Percentiles rank a stretch among this genome's conserved stretches.
Conservation (phyloP, 2,797 vertebrate species). For the Takifugu ocellatus region DNA sequence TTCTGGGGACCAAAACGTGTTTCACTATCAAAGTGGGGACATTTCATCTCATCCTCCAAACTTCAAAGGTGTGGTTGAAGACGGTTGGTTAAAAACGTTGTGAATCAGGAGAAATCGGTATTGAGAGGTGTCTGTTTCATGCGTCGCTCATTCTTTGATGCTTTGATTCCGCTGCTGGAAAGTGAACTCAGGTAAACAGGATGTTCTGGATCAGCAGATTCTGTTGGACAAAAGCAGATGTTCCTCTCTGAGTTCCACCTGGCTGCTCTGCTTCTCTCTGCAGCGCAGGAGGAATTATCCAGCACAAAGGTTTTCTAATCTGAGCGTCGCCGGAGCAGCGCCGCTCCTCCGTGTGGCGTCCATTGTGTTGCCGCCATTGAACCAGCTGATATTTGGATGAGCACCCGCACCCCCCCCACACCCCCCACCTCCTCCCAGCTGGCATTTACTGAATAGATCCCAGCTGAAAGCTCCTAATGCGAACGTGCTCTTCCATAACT, state of each 20-base stretch:
- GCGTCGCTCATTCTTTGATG: no score
- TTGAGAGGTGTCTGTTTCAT: no score
- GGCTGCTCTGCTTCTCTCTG: no score
- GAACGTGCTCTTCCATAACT: constrained; percentile 43
- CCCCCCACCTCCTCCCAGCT: constrained; percentile 3
- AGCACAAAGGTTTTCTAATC: neutral
- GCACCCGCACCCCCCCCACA: neutral
- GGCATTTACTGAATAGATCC: constrained; percentile 51
- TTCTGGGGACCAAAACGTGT: no score
- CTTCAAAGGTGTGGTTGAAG: no score
- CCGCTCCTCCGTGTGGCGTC: neutral
- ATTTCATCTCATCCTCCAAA: no score
- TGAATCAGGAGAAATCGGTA: no score
- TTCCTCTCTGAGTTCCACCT: no score
- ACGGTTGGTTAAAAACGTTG: no score
- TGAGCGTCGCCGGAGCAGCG: neutral
- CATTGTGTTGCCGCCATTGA: neutral
- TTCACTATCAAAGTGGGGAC: no score
- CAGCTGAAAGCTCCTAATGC: constrained; percentile 42
- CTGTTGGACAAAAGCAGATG: neutral
- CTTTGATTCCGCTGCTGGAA: no score
- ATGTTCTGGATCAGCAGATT: neutral
- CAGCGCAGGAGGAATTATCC: neutral
- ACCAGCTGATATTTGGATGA: neutral
- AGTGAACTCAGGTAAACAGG: neutral